phyloP scores from a whole-genome alignment of 2,113 vertebrate species.

The Passer montanus region DNA sequence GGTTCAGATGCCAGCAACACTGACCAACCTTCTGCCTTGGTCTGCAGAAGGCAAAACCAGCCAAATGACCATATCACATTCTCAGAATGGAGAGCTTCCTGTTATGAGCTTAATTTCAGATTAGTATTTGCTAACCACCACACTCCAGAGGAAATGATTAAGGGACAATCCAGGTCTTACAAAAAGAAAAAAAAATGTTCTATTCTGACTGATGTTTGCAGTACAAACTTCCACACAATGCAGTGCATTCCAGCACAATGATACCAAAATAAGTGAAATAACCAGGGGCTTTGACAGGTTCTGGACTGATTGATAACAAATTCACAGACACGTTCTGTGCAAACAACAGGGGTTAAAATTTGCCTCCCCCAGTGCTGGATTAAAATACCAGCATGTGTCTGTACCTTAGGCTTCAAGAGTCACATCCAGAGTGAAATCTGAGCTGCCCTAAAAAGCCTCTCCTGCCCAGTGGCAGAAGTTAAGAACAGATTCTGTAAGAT shows the following conservation, averaged over 20 bases:
- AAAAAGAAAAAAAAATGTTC: not conserved
- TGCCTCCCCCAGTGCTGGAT: not conserved
- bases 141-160: constrained; percentile 51
- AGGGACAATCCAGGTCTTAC: not conserved
- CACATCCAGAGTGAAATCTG: not conserved
- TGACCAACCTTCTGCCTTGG: constrained; percentile 31
- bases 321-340: not conserved
- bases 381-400: not conserved
- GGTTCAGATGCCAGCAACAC: constrained; percentile 8
- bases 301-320: not conserved
- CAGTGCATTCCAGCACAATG: not conserved
- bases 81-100: constrained; percentile 40
- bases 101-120: constrained; percentile 44
- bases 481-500: not conserved
- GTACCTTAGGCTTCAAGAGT: not conserved
- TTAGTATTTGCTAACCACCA: constrained; percentile 44
- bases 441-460: not conserved
- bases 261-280: not conserved
- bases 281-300: not conserved
- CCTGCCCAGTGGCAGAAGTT: not conserved
- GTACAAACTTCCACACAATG: not conserved
- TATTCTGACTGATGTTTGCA: not conserved
- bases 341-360: not conserved
- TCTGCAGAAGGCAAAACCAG: constrained; percentile 29
- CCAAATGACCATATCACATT: not conserved